Evolutionary conservation across 2,797 vertebrate species (phyloP).

Genomic region (Manis javanica): DNA sequence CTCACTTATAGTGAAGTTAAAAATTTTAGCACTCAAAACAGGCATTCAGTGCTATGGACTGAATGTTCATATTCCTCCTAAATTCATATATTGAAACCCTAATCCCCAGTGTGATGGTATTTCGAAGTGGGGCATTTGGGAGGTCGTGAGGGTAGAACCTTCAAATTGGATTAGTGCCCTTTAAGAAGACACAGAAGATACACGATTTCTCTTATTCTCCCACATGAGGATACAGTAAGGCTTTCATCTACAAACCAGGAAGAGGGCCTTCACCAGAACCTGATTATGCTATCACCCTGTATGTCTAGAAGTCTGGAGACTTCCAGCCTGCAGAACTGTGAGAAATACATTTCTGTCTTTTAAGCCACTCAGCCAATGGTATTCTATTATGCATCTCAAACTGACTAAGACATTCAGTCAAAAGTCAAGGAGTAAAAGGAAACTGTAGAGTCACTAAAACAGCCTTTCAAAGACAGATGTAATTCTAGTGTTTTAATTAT

Average conservation of each 20-base stretch:
- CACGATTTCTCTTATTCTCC: not conserved
- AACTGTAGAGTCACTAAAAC: not conserved
- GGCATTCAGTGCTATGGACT: not conserved
- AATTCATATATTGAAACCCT: not conserved
- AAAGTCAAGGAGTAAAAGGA: not conserved
- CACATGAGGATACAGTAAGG: not conserved
- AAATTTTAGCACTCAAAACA: not conserved
- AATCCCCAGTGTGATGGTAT: not conserved
- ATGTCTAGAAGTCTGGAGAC: not conserved
- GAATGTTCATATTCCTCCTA: not conserved
- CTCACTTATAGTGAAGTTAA: not conserved
- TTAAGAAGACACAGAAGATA: not conserved
- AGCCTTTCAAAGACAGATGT: not conserved
- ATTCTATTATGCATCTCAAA: not conserved
- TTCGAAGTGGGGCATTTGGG: not conserved
- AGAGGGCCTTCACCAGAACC: not conserved
- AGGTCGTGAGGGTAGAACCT: not conserved
- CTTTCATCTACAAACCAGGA: not conserved
- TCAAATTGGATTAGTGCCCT: not conserved
- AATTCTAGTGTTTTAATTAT: not conserved
- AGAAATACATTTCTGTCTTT: not conserved
- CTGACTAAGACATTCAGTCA: not conserved
- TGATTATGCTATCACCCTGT: not conserved
- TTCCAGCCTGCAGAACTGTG: not conserved
- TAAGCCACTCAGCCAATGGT: not conserved